A percentile compares a stretch with the other conserved stretches of the same genome.
Evolutionary conservation across 2,888 invertebrate genomes (phyloP).

Genomic region (Pachycephus smyrnensis): DNA sequence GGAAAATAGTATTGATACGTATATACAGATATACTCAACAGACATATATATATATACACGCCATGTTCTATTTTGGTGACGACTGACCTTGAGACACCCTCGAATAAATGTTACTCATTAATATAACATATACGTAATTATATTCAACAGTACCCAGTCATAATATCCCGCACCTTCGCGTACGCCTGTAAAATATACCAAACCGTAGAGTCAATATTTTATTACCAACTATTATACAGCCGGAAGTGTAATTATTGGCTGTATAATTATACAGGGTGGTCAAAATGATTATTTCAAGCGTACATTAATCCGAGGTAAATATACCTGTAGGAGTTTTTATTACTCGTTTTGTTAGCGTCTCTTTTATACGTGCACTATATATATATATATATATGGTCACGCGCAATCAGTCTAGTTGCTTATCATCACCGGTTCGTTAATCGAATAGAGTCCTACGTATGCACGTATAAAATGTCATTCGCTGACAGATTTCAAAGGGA

Average conservation of each 20-base stretch:
- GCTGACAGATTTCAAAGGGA: neutral
- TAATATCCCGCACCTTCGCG: neutral
- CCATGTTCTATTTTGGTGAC: neutral
- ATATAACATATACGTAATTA: neutral
- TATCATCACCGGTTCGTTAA: neutral
- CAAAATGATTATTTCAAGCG: neutral
- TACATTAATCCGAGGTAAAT: neutral
- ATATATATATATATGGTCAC: conserved; percentile 7
- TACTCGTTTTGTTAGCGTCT: neutral
- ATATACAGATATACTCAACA: no score
- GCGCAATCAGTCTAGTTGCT: neutral
- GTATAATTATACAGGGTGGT: neutral
- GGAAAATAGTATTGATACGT: neutral
- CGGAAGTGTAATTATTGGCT: neutral
- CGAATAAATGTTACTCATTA: neutral
- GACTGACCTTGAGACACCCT: no score
- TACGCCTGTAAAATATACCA: neutral
- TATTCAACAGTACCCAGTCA: no score
- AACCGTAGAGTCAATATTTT: neutral
- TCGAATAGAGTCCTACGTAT: neutral
- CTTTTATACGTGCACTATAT: neutral
- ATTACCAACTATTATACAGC: neutral
- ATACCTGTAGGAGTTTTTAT: neutral
- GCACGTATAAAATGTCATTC: neutral
- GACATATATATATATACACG: no score